Percentiles rank a stretch among this genome's conserved stretches.
Conservation (phyloP, 2,888 invertebrate genomes). For the Ophion ventricosus region DNA sequence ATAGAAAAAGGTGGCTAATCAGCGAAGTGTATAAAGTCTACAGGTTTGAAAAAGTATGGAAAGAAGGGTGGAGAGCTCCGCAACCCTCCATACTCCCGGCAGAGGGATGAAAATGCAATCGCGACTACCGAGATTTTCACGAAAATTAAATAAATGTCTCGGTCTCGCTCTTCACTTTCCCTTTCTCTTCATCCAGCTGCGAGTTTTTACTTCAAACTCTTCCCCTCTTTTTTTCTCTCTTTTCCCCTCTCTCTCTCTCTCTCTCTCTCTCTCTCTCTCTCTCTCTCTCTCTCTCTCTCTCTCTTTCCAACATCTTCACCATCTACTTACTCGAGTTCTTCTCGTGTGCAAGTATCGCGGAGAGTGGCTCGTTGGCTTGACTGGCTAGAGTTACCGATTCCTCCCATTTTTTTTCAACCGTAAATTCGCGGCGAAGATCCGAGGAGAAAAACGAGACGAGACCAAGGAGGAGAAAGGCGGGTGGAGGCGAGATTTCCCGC, state of each 20-base stretch:
- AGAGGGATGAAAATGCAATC: constrained; percentile 76
- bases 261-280: constrained; percentile 10
- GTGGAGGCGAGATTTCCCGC: constrained; percentile 36
- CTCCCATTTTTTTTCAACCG: constrained; percentile 34
- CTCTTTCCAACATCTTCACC: background rate
- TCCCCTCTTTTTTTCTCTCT: constrained; percentile 57
- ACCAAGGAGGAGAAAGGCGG: constrained; percentile 3
- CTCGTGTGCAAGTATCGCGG: constrained; percentile 38
- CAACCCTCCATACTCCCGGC: constrained; percentile 34
- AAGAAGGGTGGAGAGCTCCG: constrained; percentile 50
- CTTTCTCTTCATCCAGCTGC: constrained; percentile 43
- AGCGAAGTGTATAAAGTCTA: constrained; percentile 78
- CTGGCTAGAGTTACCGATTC: constrained; percentile 48
- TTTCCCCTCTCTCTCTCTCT: constrained; percentile 5
- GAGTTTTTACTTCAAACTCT: constrained; percentile 64
- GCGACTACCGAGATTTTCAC: constrained; percentile 63
- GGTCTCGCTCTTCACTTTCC: constrained; percentile 64
- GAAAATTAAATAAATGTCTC: constrained; percentile 79
- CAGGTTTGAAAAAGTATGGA: constrained; percentile 25
- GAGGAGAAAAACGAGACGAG: constrained; percentile 33
- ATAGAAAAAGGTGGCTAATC: constrained; percentile 74
- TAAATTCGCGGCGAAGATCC: constrained; percentile 9
- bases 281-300: constrained; percentile 7
- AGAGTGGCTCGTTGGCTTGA: constrained; percentile 37
- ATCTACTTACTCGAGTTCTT: constrained; percentile 26